Conservation (phyloP, 2,113 vertebrate genomes). For the Potamarius usumacintae region DNA sequence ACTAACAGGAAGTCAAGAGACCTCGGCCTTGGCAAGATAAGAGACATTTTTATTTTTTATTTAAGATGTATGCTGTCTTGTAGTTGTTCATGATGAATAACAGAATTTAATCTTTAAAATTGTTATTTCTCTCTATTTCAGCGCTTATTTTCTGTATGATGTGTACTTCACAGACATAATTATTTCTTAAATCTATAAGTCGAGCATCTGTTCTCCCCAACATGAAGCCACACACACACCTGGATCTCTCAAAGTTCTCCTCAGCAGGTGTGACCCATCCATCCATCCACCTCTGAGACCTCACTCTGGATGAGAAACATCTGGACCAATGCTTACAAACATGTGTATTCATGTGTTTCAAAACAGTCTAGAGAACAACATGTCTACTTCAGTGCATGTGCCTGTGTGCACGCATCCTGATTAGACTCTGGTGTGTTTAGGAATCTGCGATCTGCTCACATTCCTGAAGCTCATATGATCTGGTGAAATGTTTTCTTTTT, state of each 20-base stretch:
- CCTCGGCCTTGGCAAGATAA: no score
- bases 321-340: background rate
- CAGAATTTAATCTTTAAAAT: no score
- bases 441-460: background rate
- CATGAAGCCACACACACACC: no score
- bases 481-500: background rate
- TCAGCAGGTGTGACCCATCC: background rate
- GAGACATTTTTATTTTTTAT: no score
- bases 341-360: background rate
- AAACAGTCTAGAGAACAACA: background rate
- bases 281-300: background rate
- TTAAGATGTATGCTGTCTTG: no score
- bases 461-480: background rate
- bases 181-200: background rate
- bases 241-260: background rate
- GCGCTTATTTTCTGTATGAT: no score
- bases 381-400: background rate
- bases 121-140: no score
- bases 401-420: background rate
- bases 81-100: no score
- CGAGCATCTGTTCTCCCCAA: background rate
- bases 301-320: background rate
- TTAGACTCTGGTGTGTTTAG: background rate
- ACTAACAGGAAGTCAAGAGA: no score
- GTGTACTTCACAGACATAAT: background rate